A percentile compares a stretch with the other conserved stretches of the same genome.
phyloP scores from a whole-genome alignment of 2,113 vertebrate genomes.

The Dermatemys mawii region DNA sequence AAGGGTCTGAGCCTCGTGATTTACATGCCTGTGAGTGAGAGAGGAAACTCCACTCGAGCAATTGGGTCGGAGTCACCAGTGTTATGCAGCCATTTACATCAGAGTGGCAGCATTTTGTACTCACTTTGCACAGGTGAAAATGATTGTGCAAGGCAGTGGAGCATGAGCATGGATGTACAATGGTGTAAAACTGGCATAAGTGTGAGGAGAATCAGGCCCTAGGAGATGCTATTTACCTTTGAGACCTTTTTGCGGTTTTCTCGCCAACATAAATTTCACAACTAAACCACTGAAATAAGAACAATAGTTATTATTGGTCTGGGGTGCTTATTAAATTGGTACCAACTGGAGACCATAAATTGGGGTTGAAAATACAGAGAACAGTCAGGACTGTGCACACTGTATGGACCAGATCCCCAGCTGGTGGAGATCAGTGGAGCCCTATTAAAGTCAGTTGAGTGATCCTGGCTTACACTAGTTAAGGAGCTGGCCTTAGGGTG shows the following conservation, averaged over 20 bases:
- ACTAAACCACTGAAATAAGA: slow-evolving; percentile 33
- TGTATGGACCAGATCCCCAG: neutral
- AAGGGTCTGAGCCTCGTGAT: neutral
- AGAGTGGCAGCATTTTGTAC: neutral
- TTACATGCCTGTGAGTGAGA: neutral
- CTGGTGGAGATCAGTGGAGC: neutral
- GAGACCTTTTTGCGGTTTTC: neutral
- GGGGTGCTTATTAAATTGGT: slow-evolving; percentile 19
- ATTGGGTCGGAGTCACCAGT: neutral
- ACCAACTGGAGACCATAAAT: neutral
- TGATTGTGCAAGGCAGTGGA: neutral
- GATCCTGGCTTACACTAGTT: neutral
- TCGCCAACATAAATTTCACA: slow-evolving; percentile 24
- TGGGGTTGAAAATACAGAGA: neutral
- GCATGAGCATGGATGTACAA: neutral
- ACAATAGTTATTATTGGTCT: slow-evolving; percentile 12
- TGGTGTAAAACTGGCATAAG: neutral
- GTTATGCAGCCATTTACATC: neutral
- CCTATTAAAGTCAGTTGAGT: neutral
- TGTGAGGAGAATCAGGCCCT: neutral
- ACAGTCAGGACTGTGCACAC: neutral
- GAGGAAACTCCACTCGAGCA: neutral
- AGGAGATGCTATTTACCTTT: slow-evolving; percentile 11
- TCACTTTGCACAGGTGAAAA: neutral
- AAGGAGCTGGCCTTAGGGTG: neutral